Evolutionary conservation across 2,888 invertebrate species (phyloP), one percentile per base, ranked within the genome.

Genomic region (Caenorhabditis japonica): DNA sequence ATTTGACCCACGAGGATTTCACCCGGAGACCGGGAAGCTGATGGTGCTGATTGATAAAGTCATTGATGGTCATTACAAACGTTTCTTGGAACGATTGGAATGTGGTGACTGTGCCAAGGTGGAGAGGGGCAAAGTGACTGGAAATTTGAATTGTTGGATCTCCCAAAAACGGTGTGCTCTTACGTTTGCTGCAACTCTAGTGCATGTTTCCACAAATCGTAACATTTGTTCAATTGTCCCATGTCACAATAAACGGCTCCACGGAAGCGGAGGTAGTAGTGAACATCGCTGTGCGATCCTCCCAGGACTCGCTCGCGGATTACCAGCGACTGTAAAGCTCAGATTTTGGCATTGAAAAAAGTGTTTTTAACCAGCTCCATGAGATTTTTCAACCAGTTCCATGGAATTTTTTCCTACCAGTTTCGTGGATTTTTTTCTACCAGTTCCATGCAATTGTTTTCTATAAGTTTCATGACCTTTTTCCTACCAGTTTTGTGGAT

Each of bases 171-270:
- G 21, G 21, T n/a, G n/a, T n/a, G 17, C 13, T 12, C 41, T 39
- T 44, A 81, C 76, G 52, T 49, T 53, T 82, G 82, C 52, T 84
- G 83, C 30, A 84, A 53, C 36, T 78, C 70, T 41, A 97, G 91
- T 27, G 96, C 96, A 90, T 97, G 95, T 89, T 94, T 94, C 97
- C 97, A 97, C 76, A 97, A 91, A 85, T 93, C 92, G 77, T 96
- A 94, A 89, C 96, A 97, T 15, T 86, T 43, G 10, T 74, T 30
- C 47, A 68, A 62, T 30, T 66, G 27, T 34, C 84, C 84, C 52
- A 82, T 60, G 89, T 97, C 96, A 0, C 96, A 96, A 91, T 94
- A 95, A 77, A 95, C 93, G 2, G 95, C 96, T 55, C 97, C 96
- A 85, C 94, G 91, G 89, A 94, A 95, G 17, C 96, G 92, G 3